phyloP scores from a whole-genome alignment of 2,113 vertebrate genomes.

The Galbula dea region DNA sequence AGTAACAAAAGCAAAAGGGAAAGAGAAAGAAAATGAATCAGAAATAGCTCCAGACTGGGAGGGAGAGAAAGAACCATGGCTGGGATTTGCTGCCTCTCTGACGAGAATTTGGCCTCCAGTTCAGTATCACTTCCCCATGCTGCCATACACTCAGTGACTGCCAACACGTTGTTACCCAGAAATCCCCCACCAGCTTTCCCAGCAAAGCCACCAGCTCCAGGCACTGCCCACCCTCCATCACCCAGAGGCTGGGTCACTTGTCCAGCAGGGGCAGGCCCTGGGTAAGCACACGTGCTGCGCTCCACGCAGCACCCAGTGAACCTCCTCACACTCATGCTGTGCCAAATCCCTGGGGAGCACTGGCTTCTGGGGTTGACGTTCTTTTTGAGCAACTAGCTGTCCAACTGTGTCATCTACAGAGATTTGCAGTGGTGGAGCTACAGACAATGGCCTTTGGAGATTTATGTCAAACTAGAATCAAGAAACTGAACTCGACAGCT shows the following conservation, averaged over 20 bases:
- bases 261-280: not conserved
- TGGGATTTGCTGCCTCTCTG: not conserved
- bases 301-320: not conserved
- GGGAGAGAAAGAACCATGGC: not conserved
- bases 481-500: not conserved
- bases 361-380: not conserved
- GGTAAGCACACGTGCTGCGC: accelerated
- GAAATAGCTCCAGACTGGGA: not conserved
- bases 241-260: accelerated
- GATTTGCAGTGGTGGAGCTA: not conserved
- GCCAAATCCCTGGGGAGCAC: not conserved
- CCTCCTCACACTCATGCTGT: not conserved
- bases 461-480: not conserved
- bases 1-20: slow-evolving; percentile 21
- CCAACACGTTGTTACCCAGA: not conserved
- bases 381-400: not conserved
- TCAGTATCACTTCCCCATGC: not conserved
- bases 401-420: not conserved
- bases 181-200: not conserved
- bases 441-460: accelerated
- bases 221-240: not conserved
- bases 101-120: not conserved
- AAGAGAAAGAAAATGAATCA: slow-evolving; percentile 19
- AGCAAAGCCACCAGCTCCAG: not conserved
- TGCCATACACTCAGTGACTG: not conserved